Percentiles rank a stretch among this genome's conserved stretches.
Evolutionary conservation across 1,140 invertebrate species (phyloP).

Genomic region (Ooceraea biroi): DNA sequence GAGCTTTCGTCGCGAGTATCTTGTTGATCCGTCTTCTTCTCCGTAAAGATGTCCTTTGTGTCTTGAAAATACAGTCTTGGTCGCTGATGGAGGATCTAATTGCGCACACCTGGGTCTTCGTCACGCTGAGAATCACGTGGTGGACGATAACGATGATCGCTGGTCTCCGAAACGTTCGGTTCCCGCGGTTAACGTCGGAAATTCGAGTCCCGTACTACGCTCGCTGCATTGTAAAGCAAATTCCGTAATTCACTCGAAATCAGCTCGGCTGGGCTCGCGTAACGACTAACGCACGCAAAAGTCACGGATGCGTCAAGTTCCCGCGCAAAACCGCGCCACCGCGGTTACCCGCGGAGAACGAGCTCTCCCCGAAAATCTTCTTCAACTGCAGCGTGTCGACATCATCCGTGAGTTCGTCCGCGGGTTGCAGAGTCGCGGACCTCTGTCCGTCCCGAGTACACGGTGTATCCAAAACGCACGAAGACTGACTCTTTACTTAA

Average conservation of each 20-base stretch:
- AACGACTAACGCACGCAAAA: slow-evolving; percentile 35
- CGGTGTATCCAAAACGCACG: no score
- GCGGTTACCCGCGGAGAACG: not conserved
- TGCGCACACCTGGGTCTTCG: not conserved
- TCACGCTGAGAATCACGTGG: not conserved
- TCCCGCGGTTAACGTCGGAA: not conserved
- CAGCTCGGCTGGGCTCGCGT: slow-evolving; percentile 23
- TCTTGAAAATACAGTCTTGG: not conserved
- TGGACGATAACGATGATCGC: not conserved
- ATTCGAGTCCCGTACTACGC: not conserved
- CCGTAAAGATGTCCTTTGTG: not conserved
- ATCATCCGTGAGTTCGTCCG: not conserved
- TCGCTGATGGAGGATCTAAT: not conserved
- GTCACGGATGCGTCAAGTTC: slow-evolving; percentile 21
- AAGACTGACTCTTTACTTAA: no score
- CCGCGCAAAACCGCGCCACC: slow-evolving; percentile 27
- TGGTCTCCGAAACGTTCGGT: not conserved
- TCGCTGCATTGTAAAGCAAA: not conserved
- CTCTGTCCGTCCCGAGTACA: not conserved
- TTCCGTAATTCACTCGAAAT: not conserved
- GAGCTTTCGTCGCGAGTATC: not conserved
- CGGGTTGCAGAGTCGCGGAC: not conserved
- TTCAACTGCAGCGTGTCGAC: not conserved
- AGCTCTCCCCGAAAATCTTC: not conserved
- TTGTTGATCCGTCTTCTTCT: not conserved